Conservation (phyloP, 2,113 vertebrate species). For the Collichthys lucidus region DNA sequence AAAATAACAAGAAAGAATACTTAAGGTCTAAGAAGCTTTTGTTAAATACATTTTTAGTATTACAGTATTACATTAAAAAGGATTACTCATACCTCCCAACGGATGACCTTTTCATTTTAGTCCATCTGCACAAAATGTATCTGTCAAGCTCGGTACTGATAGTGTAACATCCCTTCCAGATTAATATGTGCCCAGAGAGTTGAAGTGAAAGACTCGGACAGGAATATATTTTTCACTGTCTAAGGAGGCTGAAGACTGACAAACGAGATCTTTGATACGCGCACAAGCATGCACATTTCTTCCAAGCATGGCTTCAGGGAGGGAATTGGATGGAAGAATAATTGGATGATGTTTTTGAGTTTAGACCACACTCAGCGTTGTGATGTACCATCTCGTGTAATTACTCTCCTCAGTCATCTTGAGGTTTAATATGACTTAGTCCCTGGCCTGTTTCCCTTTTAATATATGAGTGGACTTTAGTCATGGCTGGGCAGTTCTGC, state of each 20-base stretch:
- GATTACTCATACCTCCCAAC: not conserved
- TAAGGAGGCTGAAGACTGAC: conserved; percentile 38
- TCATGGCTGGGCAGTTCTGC: conserved; percentile 61
- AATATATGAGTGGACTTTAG: conserved; percentile 67
- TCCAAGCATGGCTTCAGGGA: conserved; percentile 49
- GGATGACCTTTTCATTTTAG: conserved; percentile 16
- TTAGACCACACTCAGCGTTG: conserved; percentile 49
- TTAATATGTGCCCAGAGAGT: conserved; percentile 11
- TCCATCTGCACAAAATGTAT: conserved; percentile 10
- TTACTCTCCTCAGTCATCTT: conserved; percentile 48
- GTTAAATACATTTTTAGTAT: not conserved
- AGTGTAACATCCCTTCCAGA: conserved; percentile 18
- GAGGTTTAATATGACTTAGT: conserved; percentile 53
- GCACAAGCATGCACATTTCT: conserved; percentile 6
- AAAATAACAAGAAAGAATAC: not conserved
- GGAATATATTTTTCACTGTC: conserved; percentile 22
- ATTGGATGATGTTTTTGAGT: conserved; percentile 61
- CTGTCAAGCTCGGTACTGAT: conserved; percentile 21
- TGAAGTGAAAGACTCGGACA: conserved; percentile 44
- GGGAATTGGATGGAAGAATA: conserved; percentile 47
- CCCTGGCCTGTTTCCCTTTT: conserved; percentile 56
- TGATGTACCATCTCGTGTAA: conserved; percentile 44
- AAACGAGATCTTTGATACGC: conserved; percentile 28
- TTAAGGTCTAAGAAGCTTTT: not conserved
- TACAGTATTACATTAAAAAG: conserved; percentile 7